A percentile compares a stretch with the other conserved stretches of the same genome.
These are phyloP conservation scores for Centropus bengalensis DNA, from an alignment of 2,113 vertebrate species.

Conservation along the genomic window DNA sequence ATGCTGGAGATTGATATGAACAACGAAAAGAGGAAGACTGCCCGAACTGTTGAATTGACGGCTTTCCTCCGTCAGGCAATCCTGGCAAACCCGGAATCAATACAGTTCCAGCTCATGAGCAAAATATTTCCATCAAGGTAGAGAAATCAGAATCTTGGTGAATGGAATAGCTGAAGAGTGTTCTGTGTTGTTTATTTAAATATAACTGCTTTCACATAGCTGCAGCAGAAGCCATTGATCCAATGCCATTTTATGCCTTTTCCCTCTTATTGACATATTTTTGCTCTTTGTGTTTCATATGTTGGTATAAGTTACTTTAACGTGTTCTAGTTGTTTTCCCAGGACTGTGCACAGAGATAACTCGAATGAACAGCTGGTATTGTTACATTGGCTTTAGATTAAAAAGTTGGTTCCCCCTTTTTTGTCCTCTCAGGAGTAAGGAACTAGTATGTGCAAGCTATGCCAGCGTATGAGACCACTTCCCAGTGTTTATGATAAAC, in stretches of 20 bases:
- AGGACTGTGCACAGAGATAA: background rate
- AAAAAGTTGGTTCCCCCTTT: background rate
- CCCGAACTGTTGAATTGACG: slow-evolving; percentile 38
- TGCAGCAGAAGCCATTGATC: background rate
- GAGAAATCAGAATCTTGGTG: background rate
- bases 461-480: background rate
- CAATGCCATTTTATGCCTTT: background rate
- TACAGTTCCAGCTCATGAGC: slow-evolving; percentile 72
- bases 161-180: background rate
- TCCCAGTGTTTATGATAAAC: background rate
- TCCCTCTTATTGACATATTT: background rate
- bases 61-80: slow-evolving; percentile 77
- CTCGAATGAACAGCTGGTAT: background rate
- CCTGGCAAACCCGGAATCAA: slow-evolving; percentile 45
- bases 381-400: background rate
- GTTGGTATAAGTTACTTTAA: background rate
- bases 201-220: background rate
- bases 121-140: slow-evolving; percentile 82
- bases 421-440: background rate
- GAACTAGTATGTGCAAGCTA: background rate
- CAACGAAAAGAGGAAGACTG: slow-evolving; percentile 48
- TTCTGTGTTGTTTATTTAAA: background rate
- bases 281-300: background rate
- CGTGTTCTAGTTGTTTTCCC: background rate
- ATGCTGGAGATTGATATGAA: slow-evolving; percentile 68